Evolutionary conservation across 1,140 invertebrate species (phyloP).

Genomic region (Prorops nasuta): DNA sequence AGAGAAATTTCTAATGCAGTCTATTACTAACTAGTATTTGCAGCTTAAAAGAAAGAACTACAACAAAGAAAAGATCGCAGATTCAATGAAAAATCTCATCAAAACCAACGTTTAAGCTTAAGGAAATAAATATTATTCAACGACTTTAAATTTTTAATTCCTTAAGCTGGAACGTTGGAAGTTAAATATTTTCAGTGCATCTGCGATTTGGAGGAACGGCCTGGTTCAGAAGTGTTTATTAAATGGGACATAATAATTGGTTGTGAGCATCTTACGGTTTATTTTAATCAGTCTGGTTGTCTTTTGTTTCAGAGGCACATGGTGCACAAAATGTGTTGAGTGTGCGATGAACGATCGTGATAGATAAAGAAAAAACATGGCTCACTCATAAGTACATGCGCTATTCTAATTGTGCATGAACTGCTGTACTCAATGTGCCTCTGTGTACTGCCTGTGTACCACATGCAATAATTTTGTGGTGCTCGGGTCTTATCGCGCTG

Average conservation of each 20-base stretch:
- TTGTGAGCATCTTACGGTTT: slow-evolving; percentile 52
- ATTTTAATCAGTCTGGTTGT: slow-evolving; percentile 65
- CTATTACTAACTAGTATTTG: slow-evolving; percentile 21
- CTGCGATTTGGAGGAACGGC: too few relatives aligned
- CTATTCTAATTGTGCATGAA: slow-evolving; percentile 15
- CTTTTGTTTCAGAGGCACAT: slow-evolving; percentile 78
- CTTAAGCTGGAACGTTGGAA: too few relatives aligned
- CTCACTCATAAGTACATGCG: slow-evolving; percentile 54
- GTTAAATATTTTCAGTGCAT: too few relatives aligned
- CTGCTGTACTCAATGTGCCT: slow-evolving; percentile 51
- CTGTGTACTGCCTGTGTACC: slow-evolving; percentile 51
- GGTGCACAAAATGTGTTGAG: slow-evolving; percentile 56
- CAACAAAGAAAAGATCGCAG: slow-evolving; percentile 6
- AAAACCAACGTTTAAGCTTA: too few relatives aligned
- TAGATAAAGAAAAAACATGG: slow-evolving; percentile 38
- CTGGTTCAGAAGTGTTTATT: background rate
- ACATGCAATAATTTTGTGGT: slow-evolving; percentile 37
- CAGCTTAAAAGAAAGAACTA: slow-evolving; percentile 7
- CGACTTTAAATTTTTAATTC: too few relatives aligned
- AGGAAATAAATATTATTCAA: too few relatives aligned
- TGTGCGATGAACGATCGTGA: slow-evolving; percentile 50
- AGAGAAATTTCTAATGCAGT: slow-evolving; percentile 23
- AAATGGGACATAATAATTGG: slow-evolving; percentile 22
- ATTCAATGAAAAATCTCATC: too few relatives aligned
- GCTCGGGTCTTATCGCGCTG: slow-evolving; percentile 47